Base-by-base conservation (phyloP, 2,888 invertebrate species). In the Nomada fabriciana region DNA sequence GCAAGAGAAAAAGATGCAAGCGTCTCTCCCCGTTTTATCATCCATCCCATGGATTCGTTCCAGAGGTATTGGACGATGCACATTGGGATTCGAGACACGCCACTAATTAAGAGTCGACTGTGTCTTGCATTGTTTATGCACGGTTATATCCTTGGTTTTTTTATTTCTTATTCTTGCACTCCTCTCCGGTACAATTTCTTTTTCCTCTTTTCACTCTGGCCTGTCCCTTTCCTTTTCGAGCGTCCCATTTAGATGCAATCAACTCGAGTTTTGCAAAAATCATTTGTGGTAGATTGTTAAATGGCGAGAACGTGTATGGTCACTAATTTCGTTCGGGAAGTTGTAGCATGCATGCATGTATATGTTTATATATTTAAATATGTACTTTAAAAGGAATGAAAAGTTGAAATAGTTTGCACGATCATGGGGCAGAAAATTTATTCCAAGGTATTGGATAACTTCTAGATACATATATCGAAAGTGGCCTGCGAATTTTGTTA, bases 41-140 rank as follows among this genome's bases (percentile, higher is more conserved):
- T 23, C 64, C 42, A 60, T 53, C 76, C 63, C 55, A 57, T 25
- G 64, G 64, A 69, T 78, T 74, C 68, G 73, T 81, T 81, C 79
- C 73, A 47, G 29, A 20, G 55, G 50, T 65, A 79, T 79, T 55
- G 68, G 67, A 43, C 59, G 73, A 61, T 20, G 43, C 57, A 47
- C 25, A 55, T 72, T 25, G 23, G 65, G 55, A 82, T 65, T 55
- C 70, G 29, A 79, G 69, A 52, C 81, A 64, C 69, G 67, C 43
- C 71, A 57, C 82, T 82, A 82, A 82, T 82, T 82, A 82, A 82
- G 71, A 76, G 69, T 55, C 80, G 61, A 65, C 82, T 68, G 71
- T 60, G 69, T 70, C 76, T 59, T 47, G 80, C 76, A 82, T 82
- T 82, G 81, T 82, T 82, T 82, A 82, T 82, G 82, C 81, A 82